These are phyloP conservation scores for Tipula unca DNA, from an alignment of 2,888 invertebrate species.

Conservation along the genomic window DNA sequence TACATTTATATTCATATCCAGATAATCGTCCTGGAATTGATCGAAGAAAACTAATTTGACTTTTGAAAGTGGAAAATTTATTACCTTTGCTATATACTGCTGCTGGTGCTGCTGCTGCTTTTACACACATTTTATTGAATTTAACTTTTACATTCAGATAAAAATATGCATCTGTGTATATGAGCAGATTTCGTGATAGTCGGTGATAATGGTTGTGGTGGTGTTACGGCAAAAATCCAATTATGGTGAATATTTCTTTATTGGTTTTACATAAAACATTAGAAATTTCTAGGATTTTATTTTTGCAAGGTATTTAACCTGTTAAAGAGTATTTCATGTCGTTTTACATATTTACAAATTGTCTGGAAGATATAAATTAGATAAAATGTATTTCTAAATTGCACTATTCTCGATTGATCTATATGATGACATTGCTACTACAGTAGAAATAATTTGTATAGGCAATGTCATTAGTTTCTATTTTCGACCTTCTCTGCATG, in stretches of 20 bases:
- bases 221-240: background rate
- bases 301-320: background rate
- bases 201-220: background rate
- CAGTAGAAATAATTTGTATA: no score
- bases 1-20: background rate
- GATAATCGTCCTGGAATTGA: background rate
- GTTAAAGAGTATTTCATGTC: background rate
- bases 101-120: background rate
- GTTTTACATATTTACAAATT: background rate
- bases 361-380: background rate
- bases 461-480: no score
- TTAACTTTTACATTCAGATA: background rate
- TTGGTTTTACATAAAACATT: background rate
- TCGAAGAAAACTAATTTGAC: background rate
- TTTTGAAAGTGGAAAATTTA: background rate
- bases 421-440: no score
- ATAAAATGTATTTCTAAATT: background rate
- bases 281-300: background rate
- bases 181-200: background rate
- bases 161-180: background rate
- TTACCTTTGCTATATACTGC: background rate
- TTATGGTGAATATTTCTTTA: background rate
- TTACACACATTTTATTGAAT: background rate
- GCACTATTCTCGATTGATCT: no score
- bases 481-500: no score